Percentiles rank a stretch among this genome's conserved stretches.
These are phyloP conservation scores for Abramis brama DNA, from an alignment of 2,113 vertebrate species.

Conservation along the genomic window DNA sequence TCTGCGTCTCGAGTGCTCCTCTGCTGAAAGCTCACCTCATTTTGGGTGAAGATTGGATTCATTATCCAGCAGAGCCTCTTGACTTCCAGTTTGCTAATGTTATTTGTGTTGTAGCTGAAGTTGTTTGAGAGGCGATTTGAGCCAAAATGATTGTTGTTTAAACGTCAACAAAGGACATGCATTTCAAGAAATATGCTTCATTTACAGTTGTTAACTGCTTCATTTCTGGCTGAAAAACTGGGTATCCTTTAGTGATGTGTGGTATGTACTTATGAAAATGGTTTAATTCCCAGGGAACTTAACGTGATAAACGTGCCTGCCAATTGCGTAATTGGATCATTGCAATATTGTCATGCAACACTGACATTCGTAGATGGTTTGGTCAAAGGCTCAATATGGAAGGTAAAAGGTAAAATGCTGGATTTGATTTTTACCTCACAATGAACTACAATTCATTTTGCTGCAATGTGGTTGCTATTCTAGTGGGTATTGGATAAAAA, in stretches of 20 bases:
- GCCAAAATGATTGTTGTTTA: background rate
- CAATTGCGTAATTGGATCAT: background rate
- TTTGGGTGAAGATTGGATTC: constrained; percentile 41
- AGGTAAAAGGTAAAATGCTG: background rate
- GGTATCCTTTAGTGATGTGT: background rate
- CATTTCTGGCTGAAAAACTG: background rate
- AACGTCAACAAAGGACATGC: background rate
- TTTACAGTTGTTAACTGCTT: background rate
- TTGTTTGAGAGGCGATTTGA: constrained; percentile 1
- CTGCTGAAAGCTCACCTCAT: constrained; percentile 22
- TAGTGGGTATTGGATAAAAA: background rate
- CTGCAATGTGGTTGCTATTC: background rate
- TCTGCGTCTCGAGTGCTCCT: constrained; percentile 21
- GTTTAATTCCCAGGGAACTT: background rate
- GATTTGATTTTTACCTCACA: background rate
- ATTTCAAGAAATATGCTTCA: background rate
- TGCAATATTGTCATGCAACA: no score
- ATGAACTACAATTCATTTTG: background rate
- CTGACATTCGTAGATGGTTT: background rate
- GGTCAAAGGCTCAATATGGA: background rate
- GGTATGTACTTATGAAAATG: background rate
- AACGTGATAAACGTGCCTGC: background rate
- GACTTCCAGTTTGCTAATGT: constrained; percentile 27
- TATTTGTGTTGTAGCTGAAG: constrained; percentile 26
- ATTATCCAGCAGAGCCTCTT: constrained; percentile 29